Evolutionary conservation across 64 coral and sea anemone genomes (phyloP), one percentile per base, ranked within the genome.

Genomic region (Montipora capricornis): DNA sequence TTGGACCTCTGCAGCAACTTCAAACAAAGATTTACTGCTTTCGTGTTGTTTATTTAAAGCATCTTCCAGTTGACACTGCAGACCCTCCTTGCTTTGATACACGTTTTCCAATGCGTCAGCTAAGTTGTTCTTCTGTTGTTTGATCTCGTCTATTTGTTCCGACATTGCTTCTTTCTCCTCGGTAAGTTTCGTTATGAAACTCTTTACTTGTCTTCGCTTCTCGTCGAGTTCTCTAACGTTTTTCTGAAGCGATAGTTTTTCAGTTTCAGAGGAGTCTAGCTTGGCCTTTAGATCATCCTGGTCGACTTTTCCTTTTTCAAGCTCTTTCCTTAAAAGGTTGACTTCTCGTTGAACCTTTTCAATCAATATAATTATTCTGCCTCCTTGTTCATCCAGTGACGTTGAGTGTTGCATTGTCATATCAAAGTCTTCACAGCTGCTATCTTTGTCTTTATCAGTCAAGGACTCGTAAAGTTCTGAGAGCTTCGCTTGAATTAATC

Each of bases 81-180:
- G 82, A 5, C 89, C 86, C 77, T 98, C 96, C 66, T 98, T 98
- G 83, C 93, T 95, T 94, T 95, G 96, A 73, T 98, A 98, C 71
- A 98, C 92, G 81, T 98, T 98, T 87, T 98, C 96, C 59, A 98
- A 89, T 24, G 96, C 96, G 77, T 98, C 96, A 64, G 94, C 96
- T 74, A 98, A 91, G 60, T 93, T 98, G 75, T 68, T 93, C 81
- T 98, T 98, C 58, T 98, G 96, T 48, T 98, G 96, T 81, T 74
- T 95, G 19, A 82, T 90, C 8, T 98, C 96, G 45, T 98, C 96
- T 46, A 98, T 87, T 67, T 98, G 96, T 26, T 98, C 96, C n/a
- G 81, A 90, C 44, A 98, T 59, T 26, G 53, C 78, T 59, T 98
- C 96, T 68, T 98, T 98, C 76, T 98, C 96, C 26, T 98, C 96